Base-by-base conservation (phyloP, 2,888 invertebrate species). In the Platycheirus albimanus region DNA sequence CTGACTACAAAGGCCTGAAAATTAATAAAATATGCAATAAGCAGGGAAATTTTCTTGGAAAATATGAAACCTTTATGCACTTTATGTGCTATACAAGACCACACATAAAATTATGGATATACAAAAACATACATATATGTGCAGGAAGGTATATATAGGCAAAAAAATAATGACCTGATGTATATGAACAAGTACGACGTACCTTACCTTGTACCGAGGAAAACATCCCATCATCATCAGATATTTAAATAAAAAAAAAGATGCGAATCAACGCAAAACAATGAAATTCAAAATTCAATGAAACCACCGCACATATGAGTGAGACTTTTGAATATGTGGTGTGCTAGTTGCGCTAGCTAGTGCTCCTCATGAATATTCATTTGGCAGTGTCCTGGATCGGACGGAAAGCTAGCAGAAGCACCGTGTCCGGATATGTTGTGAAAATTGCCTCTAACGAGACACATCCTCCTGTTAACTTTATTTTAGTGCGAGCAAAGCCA, bases 211-310 rank as follows among this genome's bases (percentile, higher is more conserved):
- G 24, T 24, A 6, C 3, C 3, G 24, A 24, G 10, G 72, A 52
- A 67, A 67, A 76, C 11, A 66, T 58, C 33, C 41, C 77, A 83
- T 64, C 51, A 72, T 33, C 77, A 83, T 64, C 51, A 72, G 78
- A 72, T 72, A 56, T n/a, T n/a, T n/a, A n/a, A n/a, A n/a, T n/a
- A 77, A 33, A 3, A 33, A 33, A 49, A 67, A 69, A 43, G 30
- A 56, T 47, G 63, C 49, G 63, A 83, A 74, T 74, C 67, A 83
- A 69, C 67, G 63, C 33, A 45, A 78, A 74, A 83, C 78, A 74
- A 78, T 83, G 74, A 72, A 77, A 83, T 83, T 78, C 78, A 78
- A 72, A 77, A 83, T 83, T 78, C 78, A 78, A 83, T 83, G 78
- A 69, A 81, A 67, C 77, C 76, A 45, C 76, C 66, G 36, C 36